A percentile compares a stretch with the other conserved stretches of the same genome.
Conservation (phyloP, 2,888 invertebrate species). For the Invenusta paracnida region DNA sequence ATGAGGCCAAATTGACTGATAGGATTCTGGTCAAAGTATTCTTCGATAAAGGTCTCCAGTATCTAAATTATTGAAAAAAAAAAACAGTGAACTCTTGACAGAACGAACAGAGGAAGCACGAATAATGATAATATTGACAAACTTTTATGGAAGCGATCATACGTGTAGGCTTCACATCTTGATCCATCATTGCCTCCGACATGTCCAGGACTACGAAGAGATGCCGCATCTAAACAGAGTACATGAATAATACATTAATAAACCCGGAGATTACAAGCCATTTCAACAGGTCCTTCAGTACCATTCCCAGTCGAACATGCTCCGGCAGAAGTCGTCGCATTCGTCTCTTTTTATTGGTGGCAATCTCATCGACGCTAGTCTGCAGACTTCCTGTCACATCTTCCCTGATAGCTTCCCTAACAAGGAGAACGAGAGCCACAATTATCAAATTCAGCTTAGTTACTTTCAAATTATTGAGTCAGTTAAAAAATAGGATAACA, state of each 20-base stretch:
- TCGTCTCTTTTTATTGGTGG: not conserved
- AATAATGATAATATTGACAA: too few species aligned
- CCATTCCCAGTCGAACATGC: constrained; percentile 25
- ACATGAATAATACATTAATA: too few species aligned
- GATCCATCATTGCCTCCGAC: constrained; percentile 86
- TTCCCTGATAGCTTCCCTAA: not conserved
- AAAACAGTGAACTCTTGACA: not conserved
- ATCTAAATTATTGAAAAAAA: constrained; percentile 60
- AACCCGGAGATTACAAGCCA: too few species aligned
- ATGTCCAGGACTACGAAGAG: constrained; percentile 83
- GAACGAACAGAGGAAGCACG: too few species aligned
- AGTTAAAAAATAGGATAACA: not conserved
- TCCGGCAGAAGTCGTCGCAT: not conserved
- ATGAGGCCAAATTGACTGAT: constrained; percentile 92
- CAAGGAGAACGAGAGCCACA: not conserved
- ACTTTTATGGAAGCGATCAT: constrained; percentile 70
- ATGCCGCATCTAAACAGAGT: constrained; percentile 87
- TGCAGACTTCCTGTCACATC: not conserved
- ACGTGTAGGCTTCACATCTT: constrained; percentile 88
- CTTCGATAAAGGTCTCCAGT: constrained; percentile 84
- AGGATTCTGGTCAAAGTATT: constrained; percentile 97
- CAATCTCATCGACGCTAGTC: constrained; percentile 5
- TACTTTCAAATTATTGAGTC: not conserved
- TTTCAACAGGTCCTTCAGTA: too few species aligned
- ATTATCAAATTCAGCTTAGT: not conserved